phyloP scores from a whole-genome alignment of 1,140 invertebrate species.

The Heliconius eleuchia region DNA sequence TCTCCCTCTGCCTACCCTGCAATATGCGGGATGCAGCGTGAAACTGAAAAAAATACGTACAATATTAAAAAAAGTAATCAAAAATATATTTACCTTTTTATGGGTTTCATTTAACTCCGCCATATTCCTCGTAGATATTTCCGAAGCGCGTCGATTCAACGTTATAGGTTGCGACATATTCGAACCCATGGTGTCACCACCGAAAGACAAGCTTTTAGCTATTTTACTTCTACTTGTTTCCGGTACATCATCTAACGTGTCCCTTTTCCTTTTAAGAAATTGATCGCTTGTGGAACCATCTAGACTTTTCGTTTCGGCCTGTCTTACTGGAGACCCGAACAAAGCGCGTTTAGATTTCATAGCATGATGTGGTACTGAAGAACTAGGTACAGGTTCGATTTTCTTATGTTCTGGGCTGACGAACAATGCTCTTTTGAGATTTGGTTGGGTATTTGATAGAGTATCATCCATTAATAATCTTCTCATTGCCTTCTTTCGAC shows the following conservation, averaged over 20 bases:
- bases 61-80: not conserved
- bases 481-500: slow-evolving; percentile 77
- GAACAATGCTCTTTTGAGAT: slow-evolving; percentile 84
- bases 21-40: no score
- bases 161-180: slow-evolving; percentile 42
- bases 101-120: slow-evolving; percentile 83
- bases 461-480: slow-evolving; percentile 62
- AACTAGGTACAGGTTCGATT: slow-evolving; percentile 54
- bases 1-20: no score
- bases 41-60: no score
- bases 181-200: slow-evolving; percentile 66
- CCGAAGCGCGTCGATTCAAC: slow-evolving; percentile 67
- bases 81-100: slow-evolving; percentile 81
- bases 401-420: slow-evolving; percentile 83
- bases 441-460: slow-evolving; percentile 67
- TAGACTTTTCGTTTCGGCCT: slow-evolving; percentile 63
- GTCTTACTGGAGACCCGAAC: slow-evolving; percentile 79
- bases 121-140: slow-evolving; percentile 53
- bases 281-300: slow-evolving; percentile 66
- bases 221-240: slow-evolving; percentile 79
- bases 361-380: slow-evolving; percentile 64
- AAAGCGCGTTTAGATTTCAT: slow-evolving; percentile 83
- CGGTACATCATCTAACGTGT: slow-evolving; percentile 80
- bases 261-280: slow-evolving; percentile 76
- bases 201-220: slow-evolving; percentile 83